Evolutionary conservation across 1,140 invertebrate species (phyloP), one percentile per base, ranked within the genome.

Genomic region (Metopolophium dirhodum): DNA sequence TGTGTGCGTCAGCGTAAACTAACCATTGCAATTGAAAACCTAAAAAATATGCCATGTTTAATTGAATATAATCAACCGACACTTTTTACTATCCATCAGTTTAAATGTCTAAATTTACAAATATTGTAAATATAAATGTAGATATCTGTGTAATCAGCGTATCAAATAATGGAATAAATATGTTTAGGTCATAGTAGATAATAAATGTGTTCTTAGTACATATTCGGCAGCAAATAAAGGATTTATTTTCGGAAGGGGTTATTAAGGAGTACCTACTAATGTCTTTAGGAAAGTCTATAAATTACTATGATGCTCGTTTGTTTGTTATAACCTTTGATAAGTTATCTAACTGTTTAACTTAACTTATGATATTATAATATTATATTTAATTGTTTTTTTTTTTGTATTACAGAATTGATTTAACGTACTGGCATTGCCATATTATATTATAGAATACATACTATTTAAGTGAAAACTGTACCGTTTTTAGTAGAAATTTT

Each of bases 1-100:
- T 89, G 49, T 54, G 49, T 22, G 49, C 35, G 49, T 54, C 35
- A 37, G n/a, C 87, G 45, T 91, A 82, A 91, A 91, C 68, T 37
- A 82, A 83, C 90, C 68, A 91, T 91, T 82, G 68, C 68, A 91
- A 91, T 82, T 91, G 68, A 30, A 68, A 45, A 37, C 7, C 23
- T 49, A 91, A 91, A 91, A 91, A 47, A 68, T 91, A 91, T 77
- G 30, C 11, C 49, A 89, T 37, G n/a, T 89, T 88, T 54, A 89
- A 54, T 89, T 37, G 23, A 35, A 37, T 88, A 88, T 41, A 86
- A 86, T 54, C 47, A 54, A 54, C 22, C 49, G 22, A 35, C 2
- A 41, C 30, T 35, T 88, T 88, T 88, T 88, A 45, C 3, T n/a
- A 45, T n/a, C 30, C 14, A 87, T 87, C 45, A 88, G 45, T 88